Conservation (phyloP, 2,888 invertebrate genomes). For the Eupithecia insigniata region DNA sequence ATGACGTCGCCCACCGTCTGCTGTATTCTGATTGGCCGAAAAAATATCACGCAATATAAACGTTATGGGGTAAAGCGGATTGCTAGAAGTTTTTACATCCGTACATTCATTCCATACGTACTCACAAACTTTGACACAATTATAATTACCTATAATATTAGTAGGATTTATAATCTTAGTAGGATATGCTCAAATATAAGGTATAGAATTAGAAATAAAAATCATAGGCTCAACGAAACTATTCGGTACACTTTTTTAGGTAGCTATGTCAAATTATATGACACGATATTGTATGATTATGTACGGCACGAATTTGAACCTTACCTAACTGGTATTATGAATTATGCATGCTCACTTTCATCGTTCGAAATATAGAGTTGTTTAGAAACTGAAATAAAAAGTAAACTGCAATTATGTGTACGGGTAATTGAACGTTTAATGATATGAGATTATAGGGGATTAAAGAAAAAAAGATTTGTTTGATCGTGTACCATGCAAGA, state of each 20-base stretch:
- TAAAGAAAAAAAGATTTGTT: neutral
- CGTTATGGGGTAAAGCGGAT: no score
- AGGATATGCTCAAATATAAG: no score
- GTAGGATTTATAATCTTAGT: no score
- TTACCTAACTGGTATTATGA: slow-evolving; percentile 26
- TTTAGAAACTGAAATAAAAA: slow-evolving; percentile 33
- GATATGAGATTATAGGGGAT: neutral
- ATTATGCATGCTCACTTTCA: slow-evolving; percentile 32
- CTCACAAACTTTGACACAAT: no score
- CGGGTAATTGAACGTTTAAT: slow-evolving; percentile 23
- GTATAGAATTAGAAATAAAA: no score
- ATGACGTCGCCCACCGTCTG: no score
- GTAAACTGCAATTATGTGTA: slow-evolving; percentile 19
- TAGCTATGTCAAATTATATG: slow-evolving; percentile 20
- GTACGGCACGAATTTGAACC: slow-evolving; percentile 19
- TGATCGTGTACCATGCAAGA: no score
- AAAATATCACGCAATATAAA: no score
- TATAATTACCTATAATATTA: no score
- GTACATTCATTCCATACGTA: no score
- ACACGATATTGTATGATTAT: slow-evolving; percentile 21
- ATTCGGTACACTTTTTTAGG: neutral
- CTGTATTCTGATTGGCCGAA: no score
- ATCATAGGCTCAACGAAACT: neutral
- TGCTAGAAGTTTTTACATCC: no score
- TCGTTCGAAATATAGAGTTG: slow-evolving; percentile 28